phyloP scores from a whole-genome alignment of 2,113 vertebrate genomes.

The Perccottus glenii region DNA sequence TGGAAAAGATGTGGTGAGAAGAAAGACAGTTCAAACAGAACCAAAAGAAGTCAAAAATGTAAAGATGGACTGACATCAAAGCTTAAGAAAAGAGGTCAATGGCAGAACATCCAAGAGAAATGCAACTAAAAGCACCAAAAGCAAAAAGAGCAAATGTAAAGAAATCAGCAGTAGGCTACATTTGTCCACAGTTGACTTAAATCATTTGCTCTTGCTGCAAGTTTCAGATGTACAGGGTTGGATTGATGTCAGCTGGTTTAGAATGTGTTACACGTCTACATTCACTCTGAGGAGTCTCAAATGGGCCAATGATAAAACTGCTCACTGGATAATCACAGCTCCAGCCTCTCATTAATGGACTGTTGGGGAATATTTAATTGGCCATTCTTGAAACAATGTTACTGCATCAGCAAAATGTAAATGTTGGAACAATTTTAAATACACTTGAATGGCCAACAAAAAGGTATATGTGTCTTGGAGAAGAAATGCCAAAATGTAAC shows the following conservation, averaged over 20 bases:
- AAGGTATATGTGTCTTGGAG: too few relatives aligned
- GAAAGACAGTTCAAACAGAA: constrained; percentile 9
- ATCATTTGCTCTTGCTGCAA: not conserved
- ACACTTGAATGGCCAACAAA: too few relatives aligned
- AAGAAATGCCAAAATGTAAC: too few relatives aligned
- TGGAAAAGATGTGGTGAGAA: constrained; percentile 13
- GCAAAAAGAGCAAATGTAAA: constrained; percentile 18
- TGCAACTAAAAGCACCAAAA: not conserved
- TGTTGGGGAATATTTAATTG: too few relatives aligned
- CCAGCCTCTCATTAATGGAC: too few relatives aligned
- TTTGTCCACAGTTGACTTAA: not conserved
- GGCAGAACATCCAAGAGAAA: not conserved
- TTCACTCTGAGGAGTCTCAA: not conserved
- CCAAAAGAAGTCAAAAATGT: constrained; percentile 20
- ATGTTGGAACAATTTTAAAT: too few relatives aligned
- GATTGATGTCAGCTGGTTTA: not conserved
- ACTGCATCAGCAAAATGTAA: too few relatives aligned
- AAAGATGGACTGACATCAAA: constrained; percentile 37
- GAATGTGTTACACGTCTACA: not conserved
- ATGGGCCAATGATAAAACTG: too few relatives aligned
- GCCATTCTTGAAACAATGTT: too few relatives aligned
- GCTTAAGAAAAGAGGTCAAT: not conserved
- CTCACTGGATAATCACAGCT: too few relatives aligned
- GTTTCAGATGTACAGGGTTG: not conserved
- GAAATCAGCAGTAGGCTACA: constrained; percentile 9